Percentiles rank a stretch among this genome's conserved stretches.
Conservation (phyloP, 35 echinoderm and acorn worm species). For the Apostichopus japonicus region DNA sequence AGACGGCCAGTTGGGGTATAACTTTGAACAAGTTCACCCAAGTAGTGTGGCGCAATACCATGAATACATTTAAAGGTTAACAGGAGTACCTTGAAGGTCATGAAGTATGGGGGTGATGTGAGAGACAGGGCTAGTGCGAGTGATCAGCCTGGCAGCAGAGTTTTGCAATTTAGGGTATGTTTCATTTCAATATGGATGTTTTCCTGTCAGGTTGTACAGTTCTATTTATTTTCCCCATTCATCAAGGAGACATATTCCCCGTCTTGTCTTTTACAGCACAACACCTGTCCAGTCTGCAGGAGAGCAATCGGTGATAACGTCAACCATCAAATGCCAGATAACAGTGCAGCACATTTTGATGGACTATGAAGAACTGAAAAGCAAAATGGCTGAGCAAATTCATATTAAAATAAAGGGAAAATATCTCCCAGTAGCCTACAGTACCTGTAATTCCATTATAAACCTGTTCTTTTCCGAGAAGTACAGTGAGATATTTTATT, state of each 20-base stretch:
- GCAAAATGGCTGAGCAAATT: not conserved
- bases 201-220: too few relatives aligned
- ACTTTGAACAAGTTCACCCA: too few relatives aligned
- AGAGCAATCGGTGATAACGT: slow-evolving; percentile 16
- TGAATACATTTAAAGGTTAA: too few relatives aligned
- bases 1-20: too few relatives aligned
- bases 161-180: too few relatives aligned
- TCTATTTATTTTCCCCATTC: too few relatives aligned
- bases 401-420: not conserved
- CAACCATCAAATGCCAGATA: not conserved
- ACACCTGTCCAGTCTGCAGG: slow-evolving; percentile 84
- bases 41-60: too few relatives aligned
- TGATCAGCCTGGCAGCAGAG: too few relatives aligned
- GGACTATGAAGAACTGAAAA: not conserved
- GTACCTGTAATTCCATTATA: not conserved
- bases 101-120: too few relatives aligned
- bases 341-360: not conserved
- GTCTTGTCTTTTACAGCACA: slow-evolving; percentile 68
- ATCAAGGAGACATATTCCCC: too few relatives aligned
- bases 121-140: too few relatives aligned
- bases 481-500: not conserved
- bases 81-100: too few relatives aligned
- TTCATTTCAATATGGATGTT: not conserved
- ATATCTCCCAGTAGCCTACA: not conserved
- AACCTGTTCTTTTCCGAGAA: not conserved